These are phyloP conservation scores for Aythya baeri DNA, from an alignment of 2,113 vertebrate species.

Conservation along the genomic window DNA sequence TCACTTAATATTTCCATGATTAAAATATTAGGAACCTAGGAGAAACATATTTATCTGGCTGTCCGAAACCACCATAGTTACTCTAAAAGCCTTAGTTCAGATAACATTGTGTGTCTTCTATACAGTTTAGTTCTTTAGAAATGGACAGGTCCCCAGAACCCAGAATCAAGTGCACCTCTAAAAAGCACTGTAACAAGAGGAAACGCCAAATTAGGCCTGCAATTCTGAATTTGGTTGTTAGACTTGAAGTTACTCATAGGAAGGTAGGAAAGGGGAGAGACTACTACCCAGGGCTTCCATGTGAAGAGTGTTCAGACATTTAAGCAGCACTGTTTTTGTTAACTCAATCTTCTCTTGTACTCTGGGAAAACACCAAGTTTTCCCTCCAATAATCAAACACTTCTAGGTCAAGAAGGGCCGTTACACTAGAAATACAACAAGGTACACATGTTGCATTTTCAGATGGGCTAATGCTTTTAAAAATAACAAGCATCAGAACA, in stretches of 20 bases:
- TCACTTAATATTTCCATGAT: slow-evolving; percentile 51
- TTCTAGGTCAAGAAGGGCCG: not conserved
- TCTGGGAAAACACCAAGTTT: not conserved
- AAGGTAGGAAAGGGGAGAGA: not conserved
- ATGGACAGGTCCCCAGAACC: not conserved
- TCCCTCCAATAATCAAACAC: not conserved
- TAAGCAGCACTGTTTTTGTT: not conserved
- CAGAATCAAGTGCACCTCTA: not conserved
- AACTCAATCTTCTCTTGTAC: not conserved
- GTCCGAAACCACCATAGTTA: not conserved
- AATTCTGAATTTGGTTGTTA: not conserved
- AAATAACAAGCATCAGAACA: not conserved
- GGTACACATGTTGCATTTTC: not conserved
- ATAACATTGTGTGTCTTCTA: not conserved
- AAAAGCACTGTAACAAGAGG: not conserved
- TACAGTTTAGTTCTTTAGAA: not conserved
- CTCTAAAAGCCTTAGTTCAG: not conserved
- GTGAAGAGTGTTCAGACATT: not conserved
- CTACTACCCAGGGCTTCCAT: not conserved
- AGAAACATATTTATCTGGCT: not conserved
- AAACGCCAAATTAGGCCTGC: not conserved
- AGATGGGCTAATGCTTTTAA: not conserved
- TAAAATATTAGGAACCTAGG: slow-evolving; percentile 5
- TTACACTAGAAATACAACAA: not conserved
- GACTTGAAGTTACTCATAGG: not conserved